Percentiles rank a stretch among this genome's conserved stretches.
phyloP scores from a whole-genome alignment of 2,113 vertebrate species.

The Bos javanicus region DNA sequence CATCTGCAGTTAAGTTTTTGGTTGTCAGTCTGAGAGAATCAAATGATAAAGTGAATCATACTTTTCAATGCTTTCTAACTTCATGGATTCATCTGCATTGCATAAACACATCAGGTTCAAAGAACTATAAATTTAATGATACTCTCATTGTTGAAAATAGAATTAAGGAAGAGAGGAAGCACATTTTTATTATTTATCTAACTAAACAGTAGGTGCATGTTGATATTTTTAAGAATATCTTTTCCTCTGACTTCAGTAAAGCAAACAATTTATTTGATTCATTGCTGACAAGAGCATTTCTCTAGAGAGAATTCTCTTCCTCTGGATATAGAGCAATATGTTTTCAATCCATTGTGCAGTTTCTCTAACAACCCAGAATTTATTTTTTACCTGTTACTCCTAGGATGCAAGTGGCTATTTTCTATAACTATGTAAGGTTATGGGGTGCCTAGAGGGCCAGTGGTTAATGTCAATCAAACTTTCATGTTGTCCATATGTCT shows the following conservation, averaged over 20 bases:
- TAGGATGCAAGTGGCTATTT: slow-evolving; percentile 30
- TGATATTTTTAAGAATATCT: not conserved
- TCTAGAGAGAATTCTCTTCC: slow-evolving; percentile 38
- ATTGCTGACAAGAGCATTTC: slow-evolving; percentile 39
- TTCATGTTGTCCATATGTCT: not conserved
- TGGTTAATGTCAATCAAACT: slow-evolving; percentile 43
- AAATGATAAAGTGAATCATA: not conserved
- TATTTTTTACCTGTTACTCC: slow-evolving; percentile 55
- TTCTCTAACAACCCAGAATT: slow-evolving; percentile 56
- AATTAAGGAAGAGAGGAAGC: not conserved
- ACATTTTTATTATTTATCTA: not conserved
- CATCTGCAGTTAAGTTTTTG: not conserved
- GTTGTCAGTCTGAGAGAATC: not conserved
- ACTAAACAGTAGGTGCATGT: not conserved
- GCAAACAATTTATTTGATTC: slow-evolving; percentile 57
- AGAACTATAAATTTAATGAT: not conserved
- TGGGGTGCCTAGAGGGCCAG: not conserved
- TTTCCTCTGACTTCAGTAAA: not conserved
- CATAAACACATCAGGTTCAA: not conserved
- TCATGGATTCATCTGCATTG: not conserved
- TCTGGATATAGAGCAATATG: not conserved
- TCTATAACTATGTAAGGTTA: slow-evolving; percentile 10
- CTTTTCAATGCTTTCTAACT: not conserved
- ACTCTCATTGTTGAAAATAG: slow-evolving; percentile 1
- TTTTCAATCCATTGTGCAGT: slow-evolving; percentile 42